phyloP scores from a whole-genome alignment of 2,797 vertebrate genomes.

The Mus spretus region DNA sequence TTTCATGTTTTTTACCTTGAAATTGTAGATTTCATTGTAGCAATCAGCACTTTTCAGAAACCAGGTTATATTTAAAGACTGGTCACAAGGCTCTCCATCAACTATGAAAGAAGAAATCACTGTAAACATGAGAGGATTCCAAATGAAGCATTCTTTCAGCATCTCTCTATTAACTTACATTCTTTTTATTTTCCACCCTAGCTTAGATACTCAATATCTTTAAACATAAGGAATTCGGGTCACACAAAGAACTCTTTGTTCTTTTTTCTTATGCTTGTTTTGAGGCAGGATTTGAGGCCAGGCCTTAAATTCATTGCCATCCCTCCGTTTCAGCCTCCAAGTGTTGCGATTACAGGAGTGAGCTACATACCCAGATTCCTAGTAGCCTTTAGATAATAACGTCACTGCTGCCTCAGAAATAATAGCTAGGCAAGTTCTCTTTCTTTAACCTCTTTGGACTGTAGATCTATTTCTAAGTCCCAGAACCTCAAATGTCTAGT shows the following conservation, averaged over 20 bases:
- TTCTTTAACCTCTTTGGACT: constrained; percentile 53
- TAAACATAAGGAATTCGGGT: constrained; percentile 44
- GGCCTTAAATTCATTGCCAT: background rate
- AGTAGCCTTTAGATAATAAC: constrained; percentile 46
- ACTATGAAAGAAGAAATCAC: constrained; percentile 88
- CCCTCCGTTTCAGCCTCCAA: background rate
- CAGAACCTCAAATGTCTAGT: constrained; percentile 59
- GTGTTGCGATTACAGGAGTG: background rate
- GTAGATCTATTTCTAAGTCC: background rate
- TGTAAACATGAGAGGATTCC: constrained; percentile 63
- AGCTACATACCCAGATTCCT: background rate
- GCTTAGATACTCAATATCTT: background rate
- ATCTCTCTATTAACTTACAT: background rate
- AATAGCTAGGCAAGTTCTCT: background rate
- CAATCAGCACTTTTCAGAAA: constrained; percentile 96
- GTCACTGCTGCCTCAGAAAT: background rate
- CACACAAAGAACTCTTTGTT: constrained; percentile 1
- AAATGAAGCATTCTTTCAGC: constrained; percentile 25
- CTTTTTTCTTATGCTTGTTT: background rate
- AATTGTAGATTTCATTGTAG: constrained; percentile 98
- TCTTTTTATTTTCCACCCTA: constrained; percentile 59
- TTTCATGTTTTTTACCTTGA: constrained; percentile 91
- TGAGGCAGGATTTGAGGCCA: background rate
- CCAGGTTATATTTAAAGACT: constrained; percentile 94
- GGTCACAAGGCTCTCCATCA: constrained; percentile 92